phyloP scores from a whole-genome alignment of 2,113 vertebrate species.

The Spea multiplicata region DNA sequence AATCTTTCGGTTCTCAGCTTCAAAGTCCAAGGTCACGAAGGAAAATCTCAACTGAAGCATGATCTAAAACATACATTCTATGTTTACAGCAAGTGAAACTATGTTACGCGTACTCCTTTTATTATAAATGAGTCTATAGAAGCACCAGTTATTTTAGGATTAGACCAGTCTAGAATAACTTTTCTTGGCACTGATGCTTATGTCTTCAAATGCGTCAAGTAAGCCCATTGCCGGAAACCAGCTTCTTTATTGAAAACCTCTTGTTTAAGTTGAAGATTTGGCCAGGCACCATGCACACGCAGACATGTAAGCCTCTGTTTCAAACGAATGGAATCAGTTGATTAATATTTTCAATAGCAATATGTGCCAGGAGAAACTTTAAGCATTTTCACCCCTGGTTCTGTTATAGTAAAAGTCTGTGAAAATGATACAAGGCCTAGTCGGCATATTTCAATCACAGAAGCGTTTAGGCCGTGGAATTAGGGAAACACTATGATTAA shows the following conservation, averaged over 20 bases:
- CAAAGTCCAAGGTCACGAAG: constrained; percentile 8
- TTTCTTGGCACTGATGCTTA: constrained; percentile 5
- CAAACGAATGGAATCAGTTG: constrained; percentile 27
- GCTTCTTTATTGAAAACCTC: neutral
- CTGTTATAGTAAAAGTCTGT: constrained; percentile 1
- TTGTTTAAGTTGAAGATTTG: constrained; percentile 31
- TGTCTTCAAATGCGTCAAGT: constrained; percentile 6
- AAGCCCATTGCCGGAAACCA: constrained; percentile 14
- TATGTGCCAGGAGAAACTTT: constrained; percentile 10
- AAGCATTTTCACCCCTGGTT: neutral
- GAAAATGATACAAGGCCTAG: constrained; percentile 11
- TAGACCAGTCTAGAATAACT: neutral
- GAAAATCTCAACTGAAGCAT: constrained; percentile 6
- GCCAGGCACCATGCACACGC: neutral
- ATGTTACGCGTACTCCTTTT: constrained; percentile 24
- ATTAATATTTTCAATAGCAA: constrained; percentile 18
- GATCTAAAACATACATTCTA: constrained; percentile 25
- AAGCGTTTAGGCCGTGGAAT: neutral
- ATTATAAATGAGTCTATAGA: constrained; percentile 28
- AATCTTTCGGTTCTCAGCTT: neutral
- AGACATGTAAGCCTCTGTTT: constrained; percentile 1
- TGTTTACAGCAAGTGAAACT: constrained; percentile 31
- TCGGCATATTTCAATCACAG: neutral
- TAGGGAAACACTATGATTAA: neutral
- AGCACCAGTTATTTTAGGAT: constrained; percentile 24